Evolutionary conservation across 2,888 invertebrate genomes (phyloP), one percentile per base, ranked within the genome.

Genomic region (Morpho achilles): DNA sequence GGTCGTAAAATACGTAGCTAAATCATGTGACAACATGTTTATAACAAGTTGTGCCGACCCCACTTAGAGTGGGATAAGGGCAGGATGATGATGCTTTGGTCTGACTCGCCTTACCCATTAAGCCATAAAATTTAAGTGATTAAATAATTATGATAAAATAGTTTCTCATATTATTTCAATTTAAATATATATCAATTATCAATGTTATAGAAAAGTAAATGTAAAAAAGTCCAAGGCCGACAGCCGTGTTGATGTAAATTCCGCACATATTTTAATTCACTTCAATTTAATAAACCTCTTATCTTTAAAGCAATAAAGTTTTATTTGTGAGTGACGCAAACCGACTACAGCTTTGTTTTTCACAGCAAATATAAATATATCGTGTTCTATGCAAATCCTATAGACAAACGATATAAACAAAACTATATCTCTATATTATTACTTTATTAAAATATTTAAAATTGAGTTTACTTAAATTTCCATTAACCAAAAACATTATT

Each of bases 191-290:
- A 48, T 60, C 57, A 63, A 60, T 53, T 60, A 53, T 49, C 58
- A 52, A 45, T 59, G 47, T 44, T 68, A 62, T 57, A 66, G 56
- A 69, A 67, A 71, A 69, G 69, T 70, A 71, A 70, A 66, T 58
- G 70, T 69, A 61, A 69, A 72, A 54, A 47, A 64, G 65, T 67
- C 69, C 73, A 77, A 74, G 76, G 77, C 66, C 66, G 59, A 52
- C 71, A 54, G 66, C 66, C 67, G 66, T 67, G 67, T 65, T 59
- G 48, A 48, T 42, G 41, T 48, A 66, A 70, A 74, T 74, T 72
- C 67, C 59, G 67, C 32, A 46, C 64, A 70, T 69, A 64, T 64
- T 64, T 60, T 23, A 47, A n/a, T 48, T 22, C 8, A 51, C n/a
- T 42, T 32, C 40, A 58, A 10, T 53, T 44, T 44, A 61, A 58